A percentile compares a stretch with the other conserved stretches of the same genome.
Conservation (phyloP, 1,140 invertebrate genomes). For the Physella acuta region DNA sequence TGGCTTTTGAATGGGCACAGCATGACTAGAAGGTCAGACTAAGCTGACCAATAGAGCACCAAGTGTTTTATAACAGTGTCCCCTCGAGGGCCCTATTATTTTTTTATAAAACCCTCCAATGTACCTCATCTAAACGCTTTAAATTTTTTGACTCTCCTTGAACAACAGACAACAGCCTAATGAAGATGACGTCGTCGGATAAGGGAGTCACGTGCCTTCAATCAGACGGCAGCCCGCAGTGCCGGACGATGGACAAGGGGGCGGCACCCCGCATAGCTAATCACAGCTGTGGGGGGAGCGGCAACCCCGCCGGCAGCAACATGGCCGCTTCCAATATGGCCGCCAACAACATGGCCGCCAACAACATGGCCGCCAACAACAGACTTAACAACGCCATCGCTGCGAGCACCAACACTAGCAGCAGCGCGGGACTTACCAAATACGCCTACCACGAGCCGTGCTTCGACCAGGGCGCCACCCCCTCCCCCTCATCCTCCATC, state of each 20-base stretch:
- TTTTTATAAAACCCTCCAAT: too few relatives aligned
- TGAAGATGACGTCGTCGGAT: not conserved
- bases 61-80: too few relatives aligned
- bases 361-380: not conserved
- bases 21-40: too few relatives aligned
- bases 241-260: too few relatives aligned
- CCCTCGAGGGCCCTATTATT: too few relatives aligned
- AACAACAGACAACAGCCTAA: too few relatives aligned
- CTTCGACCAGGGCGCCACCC: not conserved
- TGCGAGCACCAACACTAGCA: constrained; percentile 3
- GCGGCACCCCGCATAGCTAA: too few relatives aligned
- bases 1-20: too few relatives aligned
- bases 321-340: not conserved
- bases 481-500: not conserved
- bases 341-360: not conserved
- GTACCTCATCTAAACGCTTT: too few relatives aligned
- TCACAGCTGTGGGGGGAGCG: too few relatives aligned
- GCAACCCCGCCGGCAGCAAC: not conserved
- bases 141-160: too few relatives aligned
- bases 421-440: not conserved
- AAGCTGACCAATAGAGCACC: too few relatives aligned
- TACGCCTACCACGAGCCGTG: constrained; percentile 1
- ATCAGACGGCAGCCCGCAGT: not conserved
- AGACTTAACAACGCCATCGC: not conserved
- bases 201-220: not conserved